Conservation (phyloP, 2,888 invertebrate species). For the Mycalesis mineus region DNA sequence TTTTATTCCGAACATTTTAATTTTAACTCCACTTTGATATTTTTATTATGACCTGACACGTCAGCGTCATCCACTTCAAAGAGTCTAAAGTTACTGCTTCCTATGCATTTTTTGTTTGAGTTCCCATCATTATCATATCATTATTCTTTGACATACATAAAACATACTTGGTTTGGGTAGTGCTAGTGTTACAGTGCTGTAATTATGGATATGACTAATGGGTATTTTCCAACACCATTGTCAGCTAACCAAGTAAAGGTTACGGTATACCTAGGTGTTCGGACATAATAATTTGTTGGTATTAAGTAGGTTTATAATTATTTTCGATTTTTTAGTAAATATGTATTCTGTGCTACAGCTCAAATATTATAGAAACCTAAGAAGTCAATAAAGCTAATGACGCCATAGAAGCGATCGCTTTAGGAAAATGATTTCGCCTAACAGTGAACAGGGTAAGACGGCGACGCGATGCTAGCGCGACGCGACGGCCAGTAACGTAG, state of each 20-base stretch:
- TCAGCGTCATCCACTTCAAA: neutral
- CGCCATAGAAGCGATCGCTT: no score
- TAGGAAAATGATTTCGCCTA: no score
- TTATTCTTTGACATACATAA: conserved; percentile 3
- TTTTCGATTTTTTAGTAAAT: no score
- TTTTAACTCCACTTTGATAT: neutral
- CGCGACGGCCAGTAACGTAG: no score
- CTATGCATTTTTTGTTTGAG: neutral
- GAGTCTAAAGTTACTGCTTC: neutral
- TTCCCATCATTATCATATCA: neutral
- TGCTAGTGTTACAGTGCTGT: neutral
- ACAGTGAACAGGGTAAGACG: no score
- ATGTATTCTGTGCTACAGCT: no score
- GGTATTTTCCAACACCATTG: neutral
- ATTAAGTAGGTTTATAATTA: no score
- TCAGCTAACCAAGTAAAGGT: neutral
- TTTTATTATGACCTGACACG: neutral
- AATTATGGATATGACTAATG: neutral
- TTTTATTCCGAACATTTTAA: conserved; percentile 2
- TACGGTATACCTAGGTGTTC: no score
- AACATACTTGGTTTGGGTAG: neutral
- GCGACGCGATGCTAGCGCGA: no score
- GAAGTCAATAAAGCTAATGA: no score
- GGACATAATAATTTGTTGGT: no score
- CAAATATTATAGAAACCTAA: no score